Base-by-base conservation (phyloP, 2,113 vertebrate species). In the Prunella himalayana region DNA sequence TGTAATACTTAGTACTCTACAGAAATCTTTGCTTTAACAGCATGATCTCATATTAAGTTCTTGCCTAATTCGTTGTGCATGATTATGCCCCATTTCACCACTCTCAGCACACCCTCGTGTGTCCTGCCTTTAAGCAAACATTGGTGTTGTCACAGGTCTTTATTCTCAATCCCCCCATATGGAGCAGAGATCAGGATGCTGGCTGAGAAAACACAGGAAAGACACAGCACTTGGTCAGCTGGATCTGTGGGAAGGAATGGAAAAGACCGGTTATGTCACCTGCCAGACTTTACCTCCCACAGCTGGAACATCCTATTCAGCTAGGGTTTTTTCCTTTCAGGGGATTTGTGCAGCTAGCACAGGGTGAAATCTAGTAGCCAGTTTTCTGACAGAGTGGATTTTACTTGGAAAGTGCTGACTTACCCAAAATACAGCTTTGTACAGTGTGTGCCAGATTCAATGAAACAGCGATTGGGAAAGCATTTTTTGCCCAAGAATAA, bases 351-450 rank as follows among this genome's bases (percentile, higher is more conserved):
- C 63, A 47, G 64, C 64, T 73, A 86, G 39, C 18, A 44, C 25
- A n/a, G 44, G 35, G 5, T 71, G 42, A 73, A 91, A 83, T 22
- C n/a, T 65, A 37, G 33, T 56, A 75, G 49, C 37, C 44, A 69
- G 57, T 86, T 88, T 92, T 72, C 60, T 61, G 37, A 73, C 64
- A 73, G 61, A 77, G 79, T 6, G 9, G 15, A 73, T 87, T 95
- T 93, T 69, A 47, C 16, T 75, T 3, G 11, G 49, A 71, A 93
- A 87, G 12, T 71, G 61, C 56, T 85, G 65, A 82, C 49, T 94
- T 28, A 71, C 65, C 63, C 78, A 82, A 95, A 94, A 84, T 56
- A 82, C 64, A 85, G 28, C n/a, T 82, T 86, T 84, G 65, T 28
- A 27, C 19, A 75, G 39, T 22, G 21, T 82, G 41, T 79, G 73